A percentile compares a stretch with the other conserved stretches of the same genome.
phyloP scores from a whole-genome alignment of 2,888 invertebrate species.

The Dryococelus australis region DNA sequence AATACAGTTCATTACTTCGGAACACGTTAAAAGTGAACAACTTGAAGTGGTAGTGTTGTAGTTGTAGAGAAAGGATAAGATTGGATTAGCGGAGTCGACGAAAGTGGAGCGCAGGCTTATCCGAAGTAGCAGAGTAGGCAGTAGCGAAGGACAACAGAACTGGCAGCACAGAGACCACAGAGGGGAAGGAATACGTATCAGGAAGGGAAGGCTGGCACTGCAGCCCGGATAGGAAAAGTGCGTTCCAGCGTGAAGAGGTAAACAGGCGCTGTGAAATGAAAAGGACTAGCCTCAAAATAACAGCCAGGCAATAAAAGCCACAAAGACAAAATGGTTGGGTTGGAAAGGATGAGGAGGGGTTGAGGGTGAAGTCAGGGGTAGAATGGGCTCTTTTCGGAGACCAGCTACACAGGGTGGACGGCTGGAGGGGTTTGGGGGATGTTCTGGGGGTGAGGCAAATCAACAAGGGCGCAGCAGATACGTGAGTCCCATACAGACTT shows the following conservation, averaged over 20 bases:
- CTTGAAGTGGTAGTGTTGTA: too few species aligned
- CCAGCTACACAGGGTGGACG: not conserved
- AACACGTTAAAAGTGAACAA: too few species aligned
- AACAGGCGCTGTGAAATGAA: constrained; percentile 29
- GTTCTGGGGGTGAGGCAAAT: not conserved
- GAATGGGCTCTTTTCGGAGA: not conserved
- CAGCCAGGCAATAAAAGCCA: constrained; percentile 39
- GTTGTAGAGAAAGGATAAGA: too few species aligned
- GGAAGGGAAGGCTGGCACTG: not conserved
- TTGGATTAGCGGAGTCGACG: too few species aligned
- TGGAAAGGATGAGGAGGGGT: not conserved
- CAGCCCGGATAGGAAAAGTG: constrained; percentile 29
- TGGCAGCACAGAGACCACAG: not conserved
- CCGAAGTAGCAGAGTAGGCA: too few species aligned
- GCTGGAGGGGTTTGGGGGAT: not conserved
- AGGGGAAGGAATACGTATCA: not conserved
- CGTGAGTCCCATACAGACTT: constrained; percentile 3
- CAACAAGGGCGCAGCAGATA: constrained; percentile 6
- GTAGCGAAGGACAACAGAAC: not conserved
- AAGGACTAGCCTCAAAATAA: constrained; percentile 33
- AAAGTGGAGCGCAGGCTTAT: too few species aligned
- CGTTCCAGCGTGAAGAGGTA: constrained; percentile 38
- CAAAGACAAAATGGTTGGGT: constrained; percentile 39
- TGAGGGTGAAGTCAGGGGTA: too few species aligned
- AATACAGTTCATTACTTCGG: too few species aligned